Conservation (phyloP, 2,888 invertebrate species). For the Acanthosoma haemorrhoidale region DNA sequence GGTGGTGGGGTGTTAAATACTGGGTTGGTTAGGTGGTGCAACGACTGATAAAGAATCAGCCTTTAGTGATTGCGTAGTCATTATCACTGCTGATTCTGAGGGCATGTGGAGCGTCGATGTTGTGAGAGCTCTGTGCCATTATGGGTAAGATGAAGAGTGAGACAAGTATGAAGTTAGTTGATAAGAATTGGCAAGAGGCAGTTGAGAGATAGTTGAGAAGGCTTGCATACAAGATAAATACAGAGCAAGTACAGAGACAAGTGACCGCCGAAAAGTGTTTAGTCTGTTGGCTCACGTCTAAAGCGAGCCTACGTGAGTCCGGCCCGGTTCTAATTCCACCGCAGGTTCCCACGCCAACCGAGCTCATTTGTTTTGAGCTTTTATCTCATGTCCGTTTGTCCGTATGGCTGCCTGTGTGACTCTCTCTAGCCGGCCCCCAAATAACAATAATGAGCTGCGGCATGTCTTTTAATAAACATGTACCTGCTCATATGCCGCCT, state of each 20-base stretch:
- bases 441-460: conserved; percentile 14
- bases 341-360: not conserved
- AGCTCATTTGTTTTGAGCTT: not conserved
- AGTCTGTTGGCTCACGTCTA: conserved; percentile 19
- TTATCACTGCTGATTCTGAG: too few species aligned
- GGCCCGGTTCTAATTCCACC: not conserved
- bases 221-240: too few species aligned
- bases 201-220: too few species aligned
- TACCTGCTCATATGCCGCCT: conserved; percentile 8
- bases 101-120: too few species aligned
- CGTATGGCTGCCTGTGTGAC: too few species aligned
- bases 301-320: conserved; percentile 1
- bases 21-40: too few species aligned
- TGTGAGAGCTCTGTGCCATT: too few species aligned
- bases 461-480: conserved; percentile 8
- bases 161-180: not conserved
- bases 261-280: conserved; percentile 9
- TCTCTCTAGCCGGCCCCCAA: conserved; percentile 11
- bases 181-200: not conserved
- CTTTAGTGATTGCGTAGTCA: too few species aligned
- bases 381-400: conserved; percentile 11
- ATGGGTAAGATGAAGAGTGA: too few species aligned
- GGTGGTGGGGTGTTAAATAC: too few species aligned
- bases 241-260: not conserved
- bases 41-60: too few species aligned